These are phyloP conservation scores for Frankliniella fusca DNA, from an alignment of 2,888 invertebrate species.

Conservation along the genomic window DNA sequence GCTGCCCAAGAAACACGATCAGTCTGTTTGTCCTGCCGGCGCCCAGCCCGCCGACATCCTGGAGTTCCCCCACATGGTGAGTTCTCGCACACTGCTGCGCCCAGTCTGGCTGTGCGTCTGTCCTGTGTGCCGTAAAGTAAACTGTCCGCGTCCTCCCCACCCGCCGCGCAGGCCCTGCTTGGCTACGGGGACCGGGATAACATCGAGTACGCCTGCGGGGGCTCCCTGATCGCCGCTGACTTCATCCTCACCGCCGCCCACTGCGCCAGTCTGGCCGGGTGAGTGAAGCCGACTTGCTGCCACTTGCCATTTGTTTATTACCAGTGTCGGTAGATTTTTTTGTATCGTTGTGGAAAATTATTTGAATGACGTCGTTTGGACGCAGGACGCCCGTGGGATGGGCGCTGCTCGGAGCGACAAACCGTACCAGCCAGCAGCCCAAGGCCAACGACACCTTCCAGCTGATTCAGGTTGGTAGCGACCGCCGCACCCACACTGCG, in stretches of 20 bases:
- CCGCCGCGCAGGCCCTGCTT: not conserved
- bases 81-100: too few relatives aligned
- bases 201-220: not conserved
- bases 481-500: too few relatives aligned
- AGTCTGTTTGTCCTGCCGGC: not conserved
- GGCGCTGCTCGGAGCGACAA: not conserved
- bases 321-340: too few relatives aligned
- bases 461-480: not conserved
- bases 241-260: not conserved
- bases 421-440: not conserved
- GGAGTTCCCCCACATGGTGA: not conserved
- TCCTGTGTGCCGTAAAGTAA: too few relatives aligned
- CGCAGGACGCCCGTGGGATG: not conserved
- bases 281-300: not conserved
- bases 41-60: not conserved
- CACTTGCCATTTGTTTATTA: not conserved
- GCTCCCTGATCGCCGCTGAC: not conserved
- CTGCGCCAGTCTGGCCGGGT: not conserved
- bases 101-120: too few relatives aligned
- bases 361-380: not conserved
- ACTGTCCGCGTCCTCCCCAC: too few relatives aligned
- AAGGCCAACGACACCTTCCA: not conserved
- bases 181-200: not conserved
- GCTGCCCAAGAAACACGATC: not conserved
- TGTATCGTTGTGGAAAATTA: too few relatives aligned